These are phyloP conservation scores for Antheraea pernyi DNA, from an alignment of 1,140 invertebrate species.

Conservation along the genomic window DNA sequence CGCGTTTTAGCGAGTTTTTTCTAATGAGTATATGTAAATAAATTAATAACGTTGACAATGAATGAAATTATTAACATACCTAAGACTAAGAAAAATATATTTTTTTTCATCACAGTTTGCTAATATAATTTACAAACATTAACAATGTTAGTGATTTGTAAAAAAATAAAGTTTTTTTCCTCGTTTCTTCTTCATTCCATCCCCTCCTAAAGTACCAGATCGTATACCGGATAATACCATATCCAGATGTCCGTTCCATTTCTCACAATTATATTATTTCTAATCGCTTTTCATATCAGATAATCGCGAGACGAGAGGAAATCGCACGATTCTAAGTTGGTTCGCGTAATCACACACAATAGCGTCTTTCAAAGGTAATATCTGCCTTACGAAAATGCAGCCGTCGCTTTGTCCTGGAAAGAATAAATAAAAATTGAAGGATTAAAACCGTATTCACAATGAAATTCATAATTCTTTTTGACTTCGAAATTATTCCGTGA, in stretches of 20 bases:
- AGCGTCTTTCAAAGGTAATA: conserved; percentile 87
- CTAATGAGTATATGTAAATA: too few species aligned
- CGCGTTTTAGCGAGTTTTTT: too few species aligned
- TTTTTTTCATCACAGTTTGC: conserved; percentile 3
- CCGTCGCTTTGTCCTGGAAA: conserved; percentile 84
- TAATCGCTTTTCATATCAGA: conserved; percentile 61
- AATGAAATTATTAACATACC: not conserved
- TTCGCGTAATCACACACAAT: conserved; percentile 97
- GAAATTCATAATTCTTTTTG: too few species aligned
- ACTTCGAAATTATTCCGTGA: too few species aligned
- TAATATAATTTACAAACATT: not conserved
- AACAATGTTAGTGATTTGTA: not conserved
- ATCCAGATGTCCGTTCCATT: too few species aligned
- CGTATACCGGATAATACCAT: too few species aligned
- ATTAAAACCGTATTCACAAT: too few species aligned
- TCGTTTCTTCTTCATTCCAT: too few species aligned
- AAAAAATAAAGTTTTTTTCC: not conserved
- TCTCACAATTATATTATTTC: not conserved
- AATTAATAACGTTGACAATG: not conserved
- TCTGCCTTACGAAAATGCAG: conserved; percentile 89
- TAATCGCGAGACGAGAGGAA: conserved; percentile 87
- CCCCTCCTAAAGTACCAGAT: too few species aligned
- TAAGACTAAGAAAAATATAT: not conserved
- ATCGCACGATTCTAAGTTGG: conserved; percentile 92
- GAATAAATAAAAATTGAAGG: conserved; percentile 12